Conservation (phyloP, 2,797 vertebrate genomes). For the Dallia pectoralis region DNA sequence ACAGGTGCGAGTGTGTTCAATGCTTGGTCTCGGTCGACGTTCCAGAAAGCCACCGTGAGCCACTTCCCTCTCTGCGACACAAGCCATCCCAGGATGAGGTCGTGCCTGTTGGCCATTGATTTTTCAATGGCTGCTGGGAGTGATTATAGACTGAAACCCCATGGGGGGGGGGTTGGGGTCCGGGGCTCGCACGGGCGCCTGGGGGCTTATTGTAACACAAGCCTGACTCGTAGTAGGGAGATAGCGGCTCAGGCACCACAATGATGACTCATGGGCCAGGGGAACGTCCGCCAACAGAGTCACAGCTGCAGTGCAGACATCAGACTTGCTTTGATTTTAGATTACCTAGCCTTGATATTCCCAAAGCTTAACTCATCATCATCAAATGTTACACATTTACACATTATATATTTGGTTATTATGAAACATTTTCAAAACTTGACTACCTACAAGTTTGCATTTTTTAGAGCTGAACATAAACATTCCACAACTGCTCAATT, state of each 20-base stretch:
- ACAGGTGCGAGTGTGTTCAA: constrained; percentile 57
- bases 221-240: constrained; percentile 59
- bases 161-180: too few relatives aligned
- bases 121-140: constrained; percentile 6
- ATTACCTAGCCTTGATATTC: neutral
- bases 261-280: constrained; percentile 59
- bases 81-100: constrained; percentile 8
- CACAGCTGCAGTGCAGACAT: neutral
- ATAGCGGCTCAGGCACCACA: constrained; percentile 56
- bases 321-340: neutral
- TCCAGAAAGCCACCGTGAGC: neutral
- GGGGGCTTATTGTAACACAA: constrained; percentile 57
- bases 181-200: constrained; percentile 18
- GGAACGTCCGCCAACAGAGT: constrained; percentile 60
- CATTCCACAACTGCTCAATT: too few relatives aligned
- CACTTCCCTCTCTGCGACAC: neutral
- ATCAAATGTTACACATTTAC: neutral
- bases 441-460: too few relatives aligned
- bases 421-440: too few relatives aligned
- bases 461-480: too few relatives aligned
- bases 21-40: constrained; percentile 21
- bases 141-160: constrained; percentile 18
- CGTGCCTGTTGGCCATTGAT: neutral
- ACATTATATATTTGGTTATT: neutral
- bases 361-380: neutral